Evolutionary conservation across 2,113 vertebrate genomes (phyloP).

Genomic region (Pipra filicauda): DNA sequence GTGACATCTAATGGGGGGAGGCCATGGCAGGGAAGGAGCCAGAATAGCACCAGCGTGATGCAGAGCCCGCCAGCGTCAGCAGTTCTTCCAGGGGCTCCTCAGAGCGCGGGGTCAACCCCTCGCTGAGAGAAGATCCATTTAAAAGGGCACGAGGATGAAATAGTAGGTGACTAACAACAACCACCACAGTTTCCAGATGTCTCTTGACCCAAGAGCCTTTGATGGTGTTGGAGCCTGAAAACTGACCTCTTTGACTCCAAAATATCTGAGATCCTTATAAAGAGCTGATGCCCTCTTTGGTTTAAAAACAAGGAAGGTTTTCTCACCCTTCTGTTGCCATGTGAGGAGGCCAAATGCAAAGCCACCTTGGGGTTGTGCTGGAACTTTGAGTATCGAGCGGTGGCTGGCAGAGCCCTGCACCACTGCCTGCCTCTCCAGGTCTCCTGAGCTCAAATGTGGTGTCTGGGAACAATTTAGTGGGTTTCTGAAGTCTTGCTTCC

Average conservation of each 20-base stretch:
- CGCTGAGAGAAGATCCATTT: background rate
- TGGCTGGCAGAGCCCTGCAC: background rate
- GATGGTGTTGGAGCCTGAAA: background rate
- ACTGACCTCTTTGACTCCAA: background rate
- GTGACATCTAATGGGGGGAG: conserved; percentile 31
- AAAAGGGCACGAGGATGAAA: conserved; percentile 35
- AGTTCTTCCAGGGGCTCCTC: background rate
- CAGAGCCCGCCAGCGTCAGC: background rate
- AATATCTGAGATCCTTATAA: background rate
- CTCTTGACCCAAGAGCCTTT: background rate
- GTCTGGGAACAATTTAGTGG: fast-evolving
- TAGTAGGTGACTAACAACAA: background rate
- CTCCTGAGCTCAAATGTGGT: background rate
- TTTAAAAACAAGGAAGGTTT: background rate
- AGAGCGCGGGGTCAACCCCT: background rate
- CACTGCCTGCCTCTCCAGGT: background rate
- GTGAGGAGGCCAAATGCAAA: background rate
- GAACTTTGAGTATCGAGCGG: background rate
- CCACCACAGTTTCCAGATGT: background rate
- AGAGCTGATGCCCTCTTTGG: background rate
- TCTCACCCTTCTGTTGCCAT: background rate
- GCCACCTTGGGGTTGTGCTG: background rate
- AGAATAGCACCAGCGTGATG: conserved; percentile 47
- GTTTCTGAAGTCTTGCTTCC: background rate
- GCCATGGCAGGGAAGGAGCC: background rate